A percentile compares a stretch with the other conserved stretches of the same genome.
phyloP scores from a whole-genome alignment of 2,113 vertebrate species.

The Cygnus buccinator region DNA sequence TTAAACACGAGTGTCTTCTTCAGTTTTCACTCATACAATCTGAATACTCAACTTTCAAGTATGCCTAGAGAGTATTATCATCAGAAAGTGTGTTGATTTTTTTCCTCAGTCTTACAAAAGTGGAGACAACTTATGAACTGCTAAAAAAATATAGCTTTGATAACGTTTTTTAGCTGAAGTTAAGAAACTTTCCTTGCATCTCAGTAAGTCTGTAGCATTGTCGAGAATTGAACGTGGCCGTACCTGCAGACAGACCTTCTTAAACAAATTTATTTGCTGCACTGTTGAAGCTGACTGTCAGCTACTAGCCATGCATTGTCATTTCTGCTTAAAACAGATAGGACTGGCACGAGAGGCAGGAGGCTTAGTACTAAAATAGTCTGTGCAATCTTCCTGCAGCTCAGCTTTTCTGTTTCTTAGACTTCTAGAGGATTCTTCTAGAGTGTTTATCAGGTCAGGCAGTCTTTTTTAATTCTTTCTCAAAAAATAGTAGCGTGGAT shows the following conservation, averaged over 20 bases:
- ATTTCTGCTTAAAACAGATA: constrained; percentile 14
- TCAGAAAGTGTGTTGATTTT: background rate
- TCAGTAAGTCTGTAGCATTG: background rate
- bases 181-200: background rate
- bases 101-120: background rate
- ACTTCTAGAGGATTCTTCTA: background rate
- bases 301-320: background rate
- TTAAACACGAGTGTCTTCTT: background rate
- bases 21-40: background rate
- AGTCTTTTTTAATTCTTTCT: constrained; percentile 12
- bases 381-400: background rate
- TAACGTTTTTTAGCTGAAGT: background rate
- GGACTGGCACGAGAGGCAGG: background rate
- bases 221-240: background rate
- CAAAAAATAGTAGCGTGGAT: background rate
- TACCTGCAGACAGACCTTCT: background rate
- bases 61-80: background rate
- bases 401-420: background rate
- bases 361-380: constrained; percentile 7
- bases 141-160: background rate
- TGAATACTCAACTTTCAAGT: background rate
- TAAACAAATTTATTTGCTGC: background rate
- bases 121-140: background rate
- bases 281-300: background rate
- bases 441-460: background rate